Evolutionary conservation across 1,140 invertebrate genomes (phyloP).

Genomic region (Euwallacea similis): DNA sequence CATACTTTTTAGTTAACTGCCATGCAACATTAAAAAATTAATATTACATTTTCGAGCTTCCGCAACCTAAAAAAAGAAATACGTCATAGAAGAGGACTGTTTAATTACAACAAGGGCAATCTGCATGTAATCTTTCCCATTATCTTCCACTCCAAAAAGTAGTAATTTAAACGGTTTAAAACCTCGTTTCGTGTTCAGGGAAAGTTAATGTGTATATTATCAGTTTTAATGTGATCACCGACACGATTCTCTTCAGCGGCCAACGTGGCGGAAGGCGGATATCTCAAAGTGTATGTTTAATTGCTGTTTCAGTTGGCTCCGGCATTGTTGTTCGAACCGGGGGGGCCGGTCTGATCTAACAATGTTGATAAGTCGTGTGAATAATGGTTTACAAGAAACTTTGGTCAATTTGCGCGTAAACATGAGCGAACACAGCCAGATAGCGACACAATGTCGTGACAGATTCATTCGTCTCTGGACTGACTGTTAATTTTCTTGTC

Average conservation of each 20-base stretch:
- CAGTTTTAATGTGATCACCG: constrained; percentile 44
- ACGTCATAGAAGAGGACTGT: too few relatives aligned
- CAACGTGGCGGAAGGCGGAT: constrained; percentile 52
- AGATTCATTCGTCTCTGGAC: not conserved
- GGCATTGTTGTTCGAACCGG: constrained; percentile 32
- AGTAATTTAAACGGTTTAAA: constrained; percentile 16
- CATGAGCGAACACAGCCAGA: constrained; percentile 19
- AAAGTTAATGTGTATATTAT: constrained; percentile 48
- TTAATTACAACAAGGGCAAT: too few relatives aligned
- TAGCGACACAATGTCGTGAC: constrained; percentile 11
- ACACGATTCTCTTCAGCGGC: constrained; percentile 49
- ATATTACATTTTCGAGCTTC: too few relatives aligned
- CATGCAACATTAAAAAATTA: too few relatives aligned
- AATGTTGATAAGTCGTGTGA: constrained; percentile 42
- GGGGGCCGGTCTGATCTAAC: constrained; percentile 36
- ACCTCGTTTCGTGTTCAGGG: constrained; percentile 41
- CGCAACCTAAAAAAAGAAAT: too few relatives aligned
- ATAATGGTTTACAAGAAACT: constrained; percentile 46
- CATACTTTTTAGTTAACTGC: too few relatives aligned
- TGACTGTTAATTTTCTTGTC: too few relatives aligned
- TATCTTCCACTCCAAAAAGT: not conserved
- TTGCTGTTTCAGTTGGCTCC: constrained; percentile 46
- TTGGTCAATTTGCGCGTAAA: constrained; percentile 42
- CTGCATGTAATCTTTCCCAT: not conserved
- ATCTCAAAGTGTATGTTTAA: constrained; percentile 51